Evolutionary conservation across 2,113 vertebrate species (phyloP).

Genomic region (Zosterops japonicus): DNA sequence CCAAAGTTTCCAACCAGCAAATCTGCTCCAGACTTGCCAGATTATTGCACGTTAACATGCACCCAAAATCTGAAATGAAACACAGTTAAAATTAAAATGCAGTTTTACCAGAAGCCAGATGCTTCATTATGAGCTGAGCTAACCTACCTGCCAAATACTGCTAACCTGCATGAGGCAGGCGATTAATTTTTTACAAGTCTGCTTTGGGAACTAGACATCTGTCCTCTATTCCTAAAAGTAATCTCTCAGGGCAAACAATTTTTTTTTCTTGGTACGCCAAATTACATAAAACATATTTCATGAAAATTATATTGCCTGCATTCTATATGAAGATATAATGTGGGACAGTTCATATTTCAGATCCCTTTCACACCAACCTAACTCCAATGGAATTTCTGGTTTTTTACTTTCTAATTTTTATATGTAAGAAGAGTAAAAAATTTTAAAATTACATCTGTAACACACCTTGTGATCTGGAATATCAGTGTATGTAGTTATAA

Average conservation of each 20-base stretch:
- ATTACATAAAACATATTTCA: not conserved
- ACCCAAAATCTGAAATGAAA: slow-evolving; percentile 30
- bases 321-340: not conserved
- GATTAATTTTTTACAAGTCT: slow-evolving; percentile 63
- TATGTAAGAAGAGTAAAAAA: not conserved
- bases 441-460: not conserved
- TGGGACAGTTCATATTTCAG: not conserved
- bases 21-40: slow-evolving; percentile 1
- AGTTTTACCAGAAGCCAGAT: slow-evolving; percentile 41
- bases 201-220: slow-evolving; percentile 17
- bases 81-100: not conserved
- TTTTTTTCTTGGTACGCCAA: not conserved
- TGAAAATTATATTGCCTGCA: not conserved
- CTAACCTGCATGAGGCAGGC: slow-evolving; percentile 30
- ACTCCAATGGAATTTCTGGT: not conserved
- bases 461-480: not conserved
- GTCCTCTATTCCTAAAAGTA: slow-evolving; percentile 41
- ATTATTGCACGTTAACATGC: not conserved
- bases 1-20: not conserved
- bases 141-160: slow-evolving; percentile 36
- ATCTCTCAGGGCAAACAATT: not conserved
- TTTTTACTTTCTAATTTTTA: not conserved
- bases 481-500: not conserved
- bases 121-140: slow-evolving; percentile 46
- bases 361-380: not conserved